Percentiles rank a stretch among this genome's conserved stretches.
These are phyloP conservation scores for Euphydryas editha DNA, from an alignment of 2,888 invertebrate genomes.

Conservation along the genomic window DNA sequence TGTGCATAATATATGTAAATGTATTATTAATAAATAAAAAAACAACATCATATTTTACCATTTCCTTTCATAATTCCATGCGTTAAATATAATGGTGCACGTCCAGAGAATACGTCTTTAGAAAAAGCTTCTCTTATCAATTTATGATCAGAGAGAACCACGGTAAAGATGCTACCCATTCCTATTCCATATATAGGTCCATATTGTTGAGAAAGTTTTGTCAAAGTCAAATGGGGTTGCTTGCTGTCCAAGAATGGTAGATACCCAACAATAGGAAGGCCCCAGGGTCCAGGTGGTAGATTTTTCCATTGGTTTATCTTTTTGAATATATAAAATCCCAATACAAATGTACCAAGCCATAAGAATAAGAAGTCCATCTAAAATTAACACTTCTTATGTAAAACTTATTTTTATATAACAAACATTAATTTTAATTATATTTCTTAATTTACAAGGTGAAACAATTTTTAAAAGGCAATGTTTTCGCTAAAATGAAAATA, in stretches of 20 bases:
- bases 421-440: background rate
- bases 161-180: conserved; percentile 89
- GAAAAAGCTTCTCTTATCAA: conserved; percentile 89
- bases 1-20: background rate
- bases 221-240: conserved; percentile 89
- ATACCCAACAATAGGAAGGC: conserved; percentile 91
- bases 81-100: conserved; percentile 92
- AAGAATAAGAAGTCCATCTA: conserved; percentile 47
- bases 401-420: background rate
- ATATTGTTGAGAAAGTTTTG: conserved; percentile 86
- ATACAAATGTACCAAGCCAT: conserved; percentile 45
- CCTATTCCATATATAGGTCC: conserved; percentile 89
- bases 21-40: too few species aligned
- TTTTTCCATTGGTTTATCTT: conserved; percentile 70
- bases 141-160: conserved; percentile 90
- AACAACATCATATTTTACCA: conserved; percentile 82
- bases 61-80: conserved; percentile 94
- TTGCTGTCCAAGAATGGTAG: conserved; percentile 87
- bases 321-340: conserved; percentile 61
- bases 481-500: too few species aligned
- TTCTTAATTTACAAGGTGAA: too few species aligned
- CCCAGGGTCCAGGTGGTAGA: conserved; percentile 91
- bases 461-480: too few species aligned
- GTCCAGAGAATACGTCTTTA: conserved; percentile 88
- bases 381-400: conserved; percentile 17